Base-by-base conservation (phyloP, 2,797 vertebrate genomes). In the Ataeniobius toweri region DNA sequence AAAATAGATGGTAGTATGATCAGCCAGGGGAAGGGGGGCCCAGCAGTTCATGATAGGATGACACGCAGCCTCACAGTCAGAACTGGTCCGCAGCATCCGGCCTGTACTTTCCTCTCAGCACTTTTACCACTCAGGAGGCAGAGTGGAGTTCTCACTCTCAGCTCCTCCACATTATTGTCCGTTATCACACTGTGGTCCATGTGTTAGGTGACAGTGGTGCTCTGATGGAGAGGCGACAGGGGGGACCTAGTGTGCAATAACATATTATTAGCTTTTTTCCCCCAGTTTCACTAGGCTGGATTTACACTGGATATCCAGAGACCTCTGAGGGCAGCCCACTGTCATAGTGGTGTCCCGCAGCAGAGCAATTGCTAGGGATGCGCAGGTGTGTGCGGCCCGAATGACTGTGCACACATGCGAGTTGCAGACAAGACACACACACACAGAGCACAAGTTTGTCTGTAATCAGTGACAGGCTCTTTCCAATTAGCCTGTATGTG, bases 201-300 rank as follows among this genome's bases (percentile, higher is more conserved):
- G 94, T 93, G 93, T 92, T 89, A 94, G 94, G 93, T 95, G 95
- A 94, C 94, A 91, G 90, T 89, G 93, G 88, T 91, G 91, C 89
- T 89, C 93, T 95, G 94, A 95, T 94, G 94, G 94, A 95, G 94
- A 93, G 92, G 93, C 93, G 89, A 94, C 94, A 92, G 92, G 73
- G 92, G 89, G 91, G 92, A 95, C 94, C 94, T 80, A 80, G 86
- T 91, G 93, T 93, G 94, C 94, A 96, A 96, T 96, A 96, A 96
- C 92, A 94, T 94, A 95, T 96, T 96, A 96, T 96, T 96, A 96
- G 94, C 94, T 96, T 95, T 94, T 41, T 94, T 92, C 93, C 91
- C 93, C 91, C 92, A 89, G 93, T 93, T 94, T 91, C 91, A 91
- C 92, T 87, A 93, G 92, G 94, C 88, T 93, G 95, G 96, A 95